Evolutionary conservation across 2,888 invertebrate species (phyloP).

Genomic region (Agrochola macilenta): DNA sequence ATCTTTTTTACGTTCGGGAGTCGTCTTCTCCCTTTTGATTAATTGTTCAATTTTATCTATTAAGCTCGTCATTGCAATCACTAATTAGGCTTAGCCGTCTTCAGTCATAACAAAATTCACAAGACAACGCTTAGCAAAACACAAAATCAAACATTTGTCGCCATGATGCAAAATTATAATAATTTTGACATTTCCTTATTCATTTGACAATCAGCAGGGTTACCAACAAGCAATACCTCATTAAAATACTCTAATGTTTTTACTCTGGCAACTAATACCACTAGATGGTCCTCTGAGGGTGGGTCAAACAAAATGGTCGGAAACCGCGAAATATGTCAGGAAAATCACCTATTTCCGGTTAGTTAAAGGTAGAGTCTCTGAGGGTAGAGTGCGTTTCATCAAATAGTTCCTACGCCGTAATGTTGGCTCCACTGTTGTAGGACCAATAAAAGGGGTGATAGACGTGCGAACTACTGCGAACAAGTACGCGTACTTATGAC

Average conservation of each 20-base stretch:
- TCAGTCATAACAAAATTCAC: slow-evolving; percentile 46
- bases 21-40: slow-evolving; percentile 86
- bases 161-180: slow-evolving; percentile 54
- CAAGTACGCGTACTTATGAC: no score
- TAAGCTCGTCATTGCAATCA: slow-evolving; percentile 79
- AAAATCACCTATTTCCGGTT: neutral
- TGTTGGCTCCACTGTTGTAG: no score
- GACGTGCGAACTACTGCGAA: no score
- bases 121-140: slow-evolving; percentile 24
- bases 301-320: neutral
- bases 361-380: no score
- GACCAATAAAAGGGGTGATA: no score
- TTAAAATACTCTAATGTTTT: neutral
- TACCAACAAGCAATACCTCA: slow-evolving; percentile 1
- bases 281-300: no score
- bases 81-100: slow-evolving; percentile 26
- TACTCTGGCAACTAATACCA: slow-evolving; percentile 1
- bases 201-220: slow-evolving; percentile 26
- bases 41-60: slow-evolving; percentile 86
- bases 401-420: no score
- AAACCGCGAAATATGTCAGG: neutral
- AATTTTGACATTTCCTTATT: slow-evolving; percentile 22
- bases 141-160: slow-evolving; percentile 48
- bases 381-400: no score
- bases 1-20: slow-evolving; percentile 86